Evolutionary conservation across 2,888 invertebrate genomes (phyloP), one percentile per base, ranked within the genome.

Genomic region (Caenorhabditis sinica): DNA sequence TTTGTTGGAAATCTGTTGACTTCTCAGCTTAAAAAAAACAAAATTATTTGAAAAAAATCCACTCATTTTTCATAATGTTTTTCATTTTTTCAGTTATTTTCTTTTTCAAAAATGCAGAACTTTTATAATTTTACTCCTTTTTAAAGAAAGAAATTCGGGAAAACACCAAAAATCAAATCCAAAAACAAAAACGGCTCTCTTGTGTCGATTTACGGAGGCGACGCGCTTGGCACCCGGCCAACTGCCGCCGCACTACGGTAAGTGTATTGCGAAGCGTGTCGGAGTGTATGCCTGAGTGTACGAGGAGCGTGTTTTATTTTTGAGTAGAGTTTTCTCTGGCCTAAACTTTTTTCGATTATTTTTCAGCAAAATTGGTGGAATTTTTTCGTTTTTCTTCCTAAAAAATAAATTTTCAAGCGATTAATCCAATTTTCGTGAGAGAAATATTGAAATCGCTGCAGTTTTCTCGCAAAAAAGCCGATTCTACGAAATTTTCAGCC

Each of bases 211-310:
- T 80, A 83, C 83, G 83, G 15, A n/a, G 53, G 74, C 17, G 23
- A 5, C 23, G 20, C 51, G 15, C 61, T 76, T 83, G 76, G 83
- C 74, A 56, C 25, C 8, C 28, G 5, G 69, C 66, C 77, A 72
- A 49, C 23, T 5, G 56, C 65, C 49, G 45, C 63, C 30, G 0
- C 28, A 69, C 71, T 83, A 83, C 83, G 83, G 83, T 83, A 80
- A 43, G 51, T 63, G 69, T n/a, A 33, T 65, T 75, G 49, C n/a
- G 83, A 40, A 83, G 83, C 83, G 83, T 83, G 75, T 83, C 33
- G 75, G 60, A 74, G 83, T 80, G 83, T 83, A 73, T 63, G 80
- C 58, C 49, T 49, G 49, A 72, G 75, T 66, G 82, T 72, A 63
- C 45, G 28, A 51, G 28, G 6, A 45, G 80, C 69, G 49, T 58